These are phyloP conservation scores for Tetraneura akinire DNA, from an alignment of 1,140 invertebrate genomes.

Conservation along the genomic window DNA sequence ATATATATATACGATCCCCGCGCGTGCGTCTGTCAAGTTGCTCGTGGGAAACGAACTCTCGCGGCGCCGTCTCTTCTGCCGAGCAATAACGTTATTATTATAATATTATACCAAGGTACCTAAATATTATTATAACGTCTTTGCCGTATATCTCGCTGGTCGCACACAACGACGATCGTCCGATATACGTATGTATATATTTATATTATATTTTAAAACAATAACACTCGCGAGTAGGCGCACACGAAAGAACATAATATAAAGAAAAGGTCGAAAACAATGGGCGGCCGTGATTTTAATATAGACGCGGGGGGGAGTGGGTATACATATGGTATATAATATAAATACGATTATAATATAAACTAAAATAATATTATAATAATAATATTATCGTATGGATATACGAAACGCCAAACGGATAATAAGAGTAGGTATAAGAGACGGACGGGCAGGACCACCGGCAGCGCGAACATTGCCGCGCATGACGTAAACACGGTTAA, in stretches of 20 bases:
- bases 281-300: background rate
- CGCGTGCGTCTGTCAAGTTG: conserved; percentile 1
- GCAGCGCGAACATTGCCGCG: conserved; percentile 47
- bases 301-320: too few species aligned
- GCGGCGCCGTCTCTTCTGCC: background rate
- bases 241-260: background rate
- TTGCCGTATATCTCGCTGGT: too few species aligned
- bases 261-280: conserved; percentile 29
- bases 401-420: conserved; percentile 26
- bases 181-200: too few species aligned
- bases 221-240: conserved; percentile 32
- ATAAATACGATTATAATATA: conserved; percentile 23
- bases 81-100: background rate
- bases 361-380: background rate
- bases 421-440: too few species aligned
- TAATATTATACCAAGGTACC: too few species aligned
- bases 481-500: conserved; percentile 41
- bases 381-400: background rate
- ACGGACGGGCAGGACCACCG: conserved; percentile 47
- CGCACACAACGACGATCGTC: background rate
- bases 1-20: too few species aligned
- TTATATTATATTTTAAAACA: too few species aligned
- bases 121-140: too few species aligned
- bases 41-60: conserved; percentile 30
- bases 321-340: background rate